phyloP scores from a whole-genome alignment of 2,888 invertebrate species.

The Agrotis ipsilon region DNA sequence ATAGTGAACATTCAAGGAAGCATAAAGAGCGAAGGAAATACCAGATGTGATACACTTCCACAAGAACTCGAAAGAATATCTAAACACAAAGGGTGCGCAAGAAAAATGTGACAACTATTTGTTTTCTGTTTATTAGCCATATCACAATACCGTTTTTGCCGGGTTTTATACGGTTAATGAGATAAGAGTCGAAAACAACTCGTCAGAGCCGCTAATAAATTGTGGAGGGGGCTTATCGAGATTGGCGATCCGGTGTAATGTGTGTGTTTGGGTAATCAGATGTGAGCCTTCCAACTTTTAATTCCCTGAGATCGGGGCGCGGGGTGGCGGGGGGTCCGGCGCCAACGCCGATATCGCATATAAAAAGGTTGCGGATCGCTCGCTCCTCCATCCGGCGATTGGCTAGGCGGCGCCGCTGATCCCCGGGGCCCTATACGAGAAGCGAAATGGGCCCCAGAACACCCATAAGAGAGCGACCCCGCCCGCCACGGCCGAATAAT shows the following conservation, averaged over 20 bases:
- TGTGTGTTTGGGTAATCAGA: conserved; percentile 89
- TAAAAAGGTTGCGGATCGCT: conserved; percentile 91
- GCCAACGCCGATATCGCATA: conserved; percentile 88
- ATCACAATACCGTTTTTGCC: conserved; percentile 65
- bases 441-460: conserved; percentile 93
- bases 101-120: conserved; percentile 51
- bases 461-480: conserved; percentile 93
- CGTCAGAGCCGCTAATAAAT: conserved; percentile 84
- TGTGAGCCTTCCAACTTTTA: conserved; percentile 88
- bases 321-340: conserved; percentile 81
- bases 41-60: conserved; percentile 48
- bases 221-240: conserved; percentile 85
- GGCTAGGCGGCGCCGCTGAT: conserved; percentile 92
- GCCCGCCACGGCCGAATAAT: conserved; percentile 92
- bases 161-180: conserved; percentile 72
- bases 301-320: conserved; percentile 82
- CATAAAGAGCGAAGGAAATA: conserved; percentile 26
- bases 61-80: conserved; percentile 44
- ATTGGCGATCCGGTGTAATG: conserved; percentile 86
- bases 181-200: conserved; percentile 81
- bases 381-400: conserved; percentile 91
- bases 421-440: conserved; percentile 92
- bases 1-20: conserved; percentile 40
- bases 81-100: conserved; percentile 53
- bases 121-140: conserved; percentile 59